Conservation (phyloP, 2,797 vertebrate species). For the Kryptolebias ocellatus region DNA sequence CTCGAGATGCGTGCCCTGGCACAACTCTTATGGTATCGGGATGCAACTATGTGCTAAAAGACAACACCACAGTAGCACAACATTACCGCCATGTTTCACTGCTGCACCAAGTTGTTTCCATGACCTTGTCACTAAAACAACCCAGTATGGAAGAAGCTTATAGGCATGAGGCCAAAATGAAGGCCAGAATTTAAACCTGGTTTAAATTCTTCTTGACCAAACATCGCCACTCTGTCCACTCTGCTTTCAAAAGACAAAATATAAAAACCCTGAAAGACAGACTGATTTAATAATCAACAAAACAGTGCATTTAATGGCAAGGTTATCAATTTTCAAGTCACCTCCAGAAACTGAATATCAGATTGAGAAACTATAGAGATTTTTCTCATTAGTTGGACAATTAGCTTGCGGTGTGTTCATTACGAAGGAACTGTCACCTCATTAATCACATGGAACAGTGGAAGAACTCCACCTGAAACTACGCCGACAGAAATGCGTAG, state of each 20-base stretch:
- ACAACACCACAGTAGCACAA: too few relatives aligned
- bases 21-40: too few relatives aligned
- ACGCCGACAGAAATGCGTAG: conserved; percentile 28
- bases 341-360: conserved; percentile 71
- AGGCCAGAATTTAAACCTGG: too few relatives aligned
- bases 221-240: neutral
- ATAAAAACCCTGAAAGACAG: conserved; percentile 20
- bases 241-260: neutral
- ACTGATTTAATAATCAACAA: conserved; percentile 49
- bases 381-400: conserved; percentile 80
- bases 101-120: too few relatives aligned
- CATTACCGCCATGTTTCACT: too few relatives aligned
- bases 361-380: conserved; percentile 74
- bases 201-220: too few relatives aligned
- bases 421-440: conserved; percentile 66
- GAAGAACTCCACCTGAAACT: conserved; percentile 58
- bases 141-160: too few relatives aligned
- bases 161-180: too few relatives aligned
- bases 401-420: conserved; percentile 77
- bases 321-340: conserved; percentile 69
- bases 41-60: too few relatives aligned
- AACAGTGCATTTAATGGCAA: conserved; percentile 57
- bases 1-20: too few relatives aligned
- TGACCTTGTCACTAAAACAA: too few relatives aligned
- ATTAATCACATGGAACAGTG: conserved; percentile 76